Evolutionary conservation across 2,113 vertebrate genomes (phyloP), one percentile per base, ranked within the genome.

Genomic region (Melanocharis versteri): DNA sequence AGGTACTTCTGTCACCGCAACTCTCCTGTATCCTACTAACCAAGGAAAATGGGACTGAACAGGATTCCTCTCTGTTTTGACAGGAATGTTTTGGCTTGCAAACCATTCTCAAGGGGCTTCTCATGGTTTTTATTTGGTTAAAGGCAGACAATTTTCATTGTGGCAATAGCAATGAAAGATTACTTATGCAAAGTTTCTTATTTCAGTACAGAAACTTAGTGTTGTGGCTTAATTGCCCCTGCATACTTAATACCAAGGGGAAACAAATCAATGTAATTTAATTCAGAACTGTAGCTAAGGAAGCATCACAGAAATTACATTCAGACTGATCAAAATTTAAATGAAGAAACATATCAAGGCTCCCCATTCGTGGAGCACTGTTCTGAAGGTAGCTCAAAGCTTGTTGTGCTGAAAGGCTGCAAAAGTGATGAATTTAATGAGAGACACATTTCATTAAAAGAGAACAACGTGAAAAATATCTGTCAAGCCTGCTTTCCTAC

Each of bases 281-380:
- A 80, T 95, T 57, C 66, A 58, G 82, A 90, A 62, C 5, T 71
- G 28, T 22, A 77, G 42, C 40, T 90, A 86, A 94, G 58, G 71
- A 93, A 79, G 17, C 20, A 11, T 77, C 48, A 83, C 3, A 57
- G 75, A 91, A 95, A 87, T 73, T 2, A 20, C 48, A 51, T 65
- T 87, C 57, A 73, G 31, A 58, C 50, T 72, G 73, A 85, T 51
- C 50, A 77, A 92, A 93, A 94, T 93, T 86, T 76, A 93, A 87
- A 91, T 73, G 45, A 94, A 90, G 51, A 78, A 71, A 64, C 26
- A 26, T 77, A 70, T 47, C 50, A 62, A 62, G 17, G 17, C 11
- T 82, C 18, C 69, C 27, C 21, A 30, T 73, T 94, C 70, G 72
- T 24, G 42, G 48, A 72, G 10, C n/a, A 28, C 11, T 65, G 4